Conservation (phyloP, 2,888 invertebrate species). For the Ochropleura plecta region DNA sequence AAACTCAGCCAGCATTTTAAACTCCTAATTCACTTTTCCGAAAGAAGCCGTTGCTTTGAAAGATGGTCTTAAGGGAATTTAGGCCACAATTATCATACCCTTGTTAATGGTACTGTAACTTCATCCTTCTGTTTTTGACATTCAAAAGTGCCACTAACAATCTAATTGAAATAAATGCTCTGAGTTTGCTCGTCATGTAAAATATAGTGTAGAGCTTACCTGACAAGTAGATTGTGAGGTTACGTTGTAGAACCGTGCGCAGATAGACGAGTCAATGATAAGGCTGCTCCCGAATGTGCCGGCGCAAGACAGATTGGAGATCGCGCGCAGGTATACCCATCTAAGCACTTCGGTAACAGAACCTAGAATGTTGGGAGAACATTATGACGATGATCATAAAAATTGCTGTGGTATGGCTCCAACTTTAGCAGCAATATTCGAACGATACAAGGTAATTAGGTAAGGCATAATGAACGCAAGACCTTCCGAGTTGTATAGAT, state of each 20-base stretch:
- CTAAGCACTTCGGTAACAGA: constrained; percentile 72
- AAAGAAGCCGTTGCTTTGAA: no score
- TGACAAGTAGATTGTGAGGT: constrained; percentile 86
- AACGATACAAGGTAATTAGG: no score
- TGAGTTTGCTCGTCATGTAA: background rate
- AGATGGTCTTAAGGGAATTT: no score
- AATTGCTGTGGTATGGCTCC: background rate
- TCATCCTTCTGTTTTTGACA: no score
- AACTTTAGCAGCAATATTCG: background rate
- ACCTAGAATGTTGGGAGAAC: constrained; percentile 65
- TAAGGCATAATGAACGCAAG: no score
- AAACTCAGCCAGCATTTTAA: no score
- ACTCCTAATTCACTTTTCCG: no score
- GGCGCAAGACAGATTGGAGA: constrained; percentile 76
- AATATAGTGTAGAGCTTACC: constrained; percentile 63
- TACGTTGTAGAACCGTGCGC: constrained; percentile 83
- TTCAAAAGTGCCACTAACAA: no score
- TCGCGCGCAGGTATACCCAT: constrained; percentile 82
- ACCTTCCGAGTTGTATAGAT: no score
- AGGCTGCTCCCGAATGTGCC: constrained; percentile 70
- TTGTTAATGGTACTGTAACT: no score
- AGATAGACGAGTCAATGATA: constrained; percentile 78
- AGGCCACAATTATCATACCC: no score
- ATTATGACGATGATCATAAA: background rate
- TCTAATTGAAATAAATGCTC: no score